phyloP scores from a whole-genome alignment of 2,113 vertebrate genomes.

The Ochotona princeps region DNA sequence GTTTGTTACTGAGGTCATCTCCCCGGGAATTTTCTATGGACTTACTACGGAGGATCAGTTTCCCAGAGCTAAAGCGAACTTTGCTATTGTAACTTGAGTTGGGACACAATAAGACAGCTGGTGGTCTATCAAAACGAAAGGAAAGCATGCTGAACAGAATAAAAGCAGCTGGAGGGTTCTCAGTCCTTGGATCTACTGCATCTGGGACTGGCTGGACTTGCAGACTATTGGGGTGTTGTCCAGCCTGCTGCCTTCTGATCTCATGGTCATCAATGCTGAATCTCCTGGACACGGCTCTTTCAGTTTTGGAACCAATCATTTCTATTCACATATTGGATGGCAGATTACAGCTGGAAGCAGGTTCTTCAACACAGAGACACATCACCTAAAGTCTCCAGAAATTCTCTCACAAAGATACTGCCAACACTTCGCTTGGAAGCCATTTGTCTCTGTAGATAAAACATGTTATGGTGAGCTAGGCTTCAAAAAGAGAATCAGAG shows the following conservation, averaged over 20 bases:
- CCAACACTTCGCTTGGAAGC: not conserved
- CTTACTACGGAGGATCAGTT: conserved; percentile 59
- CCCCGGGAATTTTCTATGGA: conserved; percentile 60
- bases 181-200: conserved; percentile 52
- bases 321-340: conserved; percentile 5
- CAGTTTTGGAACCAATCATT: conserved; percentile 44
- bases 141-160: conserved; percentile 52
- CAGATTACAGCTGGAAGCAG: conserved; percentile 35
- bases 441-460: conserved; percentile 24
- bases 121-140: conserved; percentile 62
- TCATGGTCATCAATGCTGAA: conserved; percentile 41
- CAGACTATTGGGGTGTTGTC: conserved; percentile 54
- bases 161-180: conserved; percentile 58
- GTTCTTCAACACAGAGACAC: conserved; percentile 20
- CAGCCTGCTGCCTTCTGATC: conserved; percentile 66
- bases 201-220: conserved; percentile 57
- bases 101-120: conserved; percentile 66
- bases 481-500: conserved; percentile 14
- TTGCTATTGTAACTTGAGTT: conserved; percentile 70
- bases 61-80: conserved; percentile 55
- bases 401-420: conserved; percentile 34
- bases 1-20: conserved; percentile 64
- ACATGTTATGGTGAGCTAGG: not conserved
- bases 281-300: conserved; percentile 37
- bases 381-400: not conserved